These are phyloP conservation scores for Onthophagus sagittarius DNA, from an alignment of 2,888 invertebrate genomes.

Conservation along the genomic window DNA sequence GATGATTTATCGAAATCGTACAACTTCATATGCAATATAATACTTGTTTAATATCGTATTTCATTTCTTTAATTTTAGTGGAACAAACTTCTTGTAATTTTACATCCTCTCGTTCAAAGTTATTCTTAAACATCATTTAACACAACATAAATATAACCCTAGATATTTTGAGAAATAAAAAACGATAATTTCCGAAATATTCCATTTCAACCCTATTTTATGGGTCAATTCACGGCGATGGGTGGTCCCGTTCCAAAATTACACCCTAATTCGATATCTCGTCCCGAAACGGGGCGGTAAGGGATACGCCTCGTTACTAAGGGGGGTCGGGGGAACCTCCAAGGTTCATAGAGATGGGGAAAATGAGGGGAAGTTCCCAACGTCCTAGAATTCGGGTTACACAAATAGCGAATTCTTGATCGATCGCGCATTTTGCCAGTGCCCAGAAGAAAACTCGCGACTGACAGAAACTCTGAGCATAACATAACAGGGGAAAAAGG, in stretches of 20 bases:
- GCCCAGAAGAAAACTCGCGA: neutral
- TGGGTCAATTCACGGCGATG: neutral
- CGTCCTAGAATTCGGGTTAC: constrained; percentile 6
- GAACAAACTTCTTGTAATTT: too few species aligned
- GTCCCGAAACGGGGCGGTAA: neutral
- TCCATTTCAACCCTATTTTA: neutral
- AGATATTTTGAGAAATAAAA: neutral
- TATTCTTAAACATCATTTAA: too few species aligned
- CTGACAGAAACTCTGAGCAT: neutral
- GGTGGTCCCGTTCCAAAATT: constrained; percentile 3
- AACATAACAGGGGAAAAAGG: neutral
- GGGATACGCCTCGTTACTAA: constrained; percentile 2
- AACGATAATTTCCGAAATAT: neutral
- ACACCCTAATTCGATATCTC: constrained; percentile 7
- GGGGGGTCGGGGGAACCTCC: neutral
- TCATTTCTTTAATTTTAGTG: too few species aligned
- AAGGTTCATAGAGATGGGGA: neutral
- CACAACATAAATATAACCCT: too few species aligned
- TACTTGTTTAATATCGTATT: too few species aligned
- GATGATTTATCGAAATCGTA: too few species aligned
- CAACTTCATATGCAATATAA: too few species aligned
- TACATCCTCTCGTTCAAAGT: too few species aligned
- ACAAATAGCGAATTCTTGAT: constrained; percentile 13
- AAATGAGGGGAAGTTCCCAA: neutral
- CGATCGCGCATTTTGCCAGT: neutral